Percentiles rank a stretch among this genome's conserved stretches.
Evolutionary conservation across 2,888 invertebrate species (phyloP).

Genomic region (Nephrocerus scutellatus): DNA sequence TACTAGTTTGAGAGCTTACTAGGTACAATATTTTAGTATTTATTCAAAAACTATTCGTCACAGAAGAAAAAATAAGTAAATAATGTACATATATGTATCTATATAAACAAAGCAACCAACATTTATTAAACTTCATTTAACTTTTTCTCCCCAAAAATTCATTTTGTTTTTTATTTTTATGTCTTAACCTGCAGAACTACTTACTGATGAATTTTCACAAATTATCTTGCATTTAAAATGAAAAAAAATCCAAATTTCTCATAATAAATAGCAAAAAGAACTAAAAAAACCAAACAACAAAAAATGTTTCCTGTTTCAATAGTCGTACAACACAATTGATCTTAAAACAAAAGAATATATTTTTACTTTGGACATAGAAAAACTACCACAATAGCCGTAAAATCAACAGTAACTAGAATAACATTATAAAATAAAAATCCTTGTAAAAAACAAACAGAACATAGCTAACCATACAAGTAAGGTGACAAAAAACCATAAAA

Average conservation of each 20-base stretch:
- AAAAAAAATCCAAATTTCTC: conserved; percentile 18
- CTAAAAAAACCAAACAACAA: conserved; percentile 5
- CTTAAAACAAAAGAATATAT: conserved; percentile 12
- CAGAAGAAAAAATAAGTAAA: neutral
- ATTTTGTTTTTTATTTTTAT: too few species aligned
- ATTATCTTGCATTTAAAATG: conserved; percentile 9
- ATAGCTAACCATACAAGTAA: conserved; percentile 5
- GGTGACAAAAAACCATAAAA: conserved; percentile 14
- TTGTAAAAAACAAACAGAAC: conserved; percentile 17
- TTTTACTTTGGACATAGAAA: conserved; percentile 10
- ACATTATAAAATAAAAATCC: conserved; percentile 22
- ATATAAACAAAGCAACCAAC: neutral
- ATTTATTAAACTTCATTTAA: too few species aligned
- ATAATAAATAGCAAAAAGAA: conserved; percentile 5
- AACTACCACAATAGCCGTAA: conserved; percentile 22
- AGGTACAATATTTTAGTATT: neutral
- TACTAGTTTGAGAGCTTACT: too few species aligned
- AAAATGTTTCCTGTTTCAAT: conserved; percentile 18
- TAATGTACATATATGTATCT: neutral
- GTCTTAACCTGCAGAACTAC: too few species aligned
- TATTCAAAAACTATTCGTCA: neutral
- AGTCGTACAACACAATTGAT: conserved; percentile 4
- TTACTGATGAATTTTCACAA: neutral
- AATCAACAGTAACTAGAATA: conserved; percentile 20
- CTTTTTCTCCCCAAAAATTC: too few species aligned